phyloP scores from a whole-genome alignment of 2,113 vertebrate species.

The Paramisgurnus dabryanus region DNA sequence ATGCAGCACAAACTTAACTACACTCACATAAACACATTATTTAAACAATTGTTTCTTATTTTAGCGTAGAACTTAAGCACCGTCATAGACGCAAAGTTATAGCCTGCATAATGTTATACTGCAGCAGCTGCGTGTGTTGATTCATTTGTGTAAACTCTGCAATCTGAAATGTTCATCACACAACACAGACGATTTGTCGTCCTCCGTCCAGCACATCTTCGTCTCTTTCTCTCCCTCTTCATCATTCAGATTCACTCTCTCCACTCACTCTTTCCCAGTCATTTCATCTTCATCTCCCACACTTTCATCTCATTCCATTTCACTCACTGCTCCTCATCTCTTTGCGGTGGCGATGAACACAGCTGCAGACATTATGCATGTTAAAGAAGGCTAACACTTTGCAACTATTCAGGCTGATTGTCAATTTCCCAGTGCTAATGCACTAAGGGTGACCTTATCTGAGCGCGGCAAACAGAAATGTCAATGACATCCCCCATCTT shows the following conservation, averaged over 20 bases:
- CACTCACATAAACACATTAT: no score
- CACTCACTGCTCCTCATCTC: conserved; percentile 35
- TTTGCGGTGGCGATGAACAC: conserved; percentile 1
- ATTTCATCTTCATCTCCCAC: conserved; percentile 39
- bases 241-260: conserved; percentile 36
- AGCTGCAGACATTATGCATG: conserved; percentile 17
- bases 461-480: conserved; percentile 41
- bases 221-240: conserved; percentile 40
- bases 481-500: conserved; percentile 47
- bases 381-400: conserved; percentile 45
- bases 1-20: no score
- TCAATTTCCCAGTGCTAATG: conserved; percentile 52
- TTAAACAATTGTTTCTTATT: no score
- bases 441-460: conserved; percentile 54
- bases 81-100: background rate
- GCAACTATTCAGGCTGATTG: conserved; percentile 43
- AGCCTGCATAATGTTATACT: background rate
- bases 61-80: no score
- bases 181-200: conserved; percentile 8
- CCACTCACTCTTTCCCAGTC: background rate
- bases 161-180: conserved; percentile 26
- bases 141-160: conserved; percentile 14
- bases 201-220: conserved; percentile 6
- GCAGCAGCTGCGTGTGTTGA: conserved; percentile 4
- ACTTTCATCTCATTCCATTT: conserved; percentile 39